phyloP scores from a whole-genome alignment of 1,140 invertebrate genomes.

The Saccostrea echinata region DNA sequence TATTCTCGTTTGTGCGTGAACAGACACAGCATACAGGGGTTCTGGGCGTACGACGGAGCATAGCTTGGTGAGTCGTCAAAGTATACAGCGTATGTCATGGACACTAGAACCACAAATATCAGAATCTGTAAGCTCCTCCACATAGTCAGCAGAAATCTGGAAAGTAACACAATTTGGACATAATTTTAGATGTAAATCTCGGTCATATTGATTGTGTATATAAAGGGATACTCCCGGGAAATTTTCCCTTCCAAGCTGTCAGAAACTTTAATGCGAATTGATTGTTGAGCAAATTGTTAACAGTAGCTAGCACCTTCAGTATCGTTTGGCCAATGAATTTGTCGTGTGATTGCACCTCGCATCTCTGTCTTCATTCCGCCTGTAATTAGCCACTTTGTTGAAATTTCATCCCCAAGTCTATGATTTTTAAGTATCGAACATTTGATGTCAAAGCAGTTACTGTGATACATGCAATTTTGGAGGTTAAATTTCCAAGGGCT shows the following conservation, averaged over 20 bases:
- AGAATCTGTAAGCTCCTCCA: background rate
- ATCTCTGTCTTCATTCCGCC: too few species aligned
- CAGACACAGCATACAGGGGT: background rate
- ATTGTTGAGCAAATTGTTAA: background rate
- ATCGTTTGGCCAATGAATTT: too few species aligned
- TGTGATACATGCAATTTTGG: too few species aligned
- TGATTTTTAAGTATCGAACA: too few species aligned
- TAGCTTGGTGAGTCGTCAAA: background rate
- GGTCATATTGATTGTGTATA: background rate
- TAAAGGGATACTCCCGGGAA: background rate
- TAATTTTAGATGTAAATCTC: background rate
- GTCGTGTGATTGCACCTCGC: too few species aligned
- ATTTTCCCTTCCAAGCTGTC: background rate
- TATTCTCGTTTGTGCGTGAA: slow-evolving; percentile 29
- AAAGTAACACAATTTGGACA: background rate
- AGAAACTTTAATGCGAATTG: background rate
- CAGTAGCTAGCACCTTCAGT: background rate
- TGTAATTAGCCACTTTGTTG: too few species aligned
- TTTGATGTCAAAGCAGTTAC: too few species aligned
- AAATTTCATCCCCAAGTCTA: too few species aligned
- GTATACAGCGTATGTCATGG: background rate
- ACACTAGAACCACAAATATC: background rate
- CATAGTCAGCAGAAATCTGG: slow-evolving; percentile 3
- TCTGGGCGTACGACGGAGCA: background rate
- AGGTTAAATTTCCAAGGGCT: too few species aligned